Evolutionary conservation across 2,888 invertebrate genomes (phyloP), one percentile per base, ranked within the genome.

Genomic region (Aplocera efformata): DNA sequence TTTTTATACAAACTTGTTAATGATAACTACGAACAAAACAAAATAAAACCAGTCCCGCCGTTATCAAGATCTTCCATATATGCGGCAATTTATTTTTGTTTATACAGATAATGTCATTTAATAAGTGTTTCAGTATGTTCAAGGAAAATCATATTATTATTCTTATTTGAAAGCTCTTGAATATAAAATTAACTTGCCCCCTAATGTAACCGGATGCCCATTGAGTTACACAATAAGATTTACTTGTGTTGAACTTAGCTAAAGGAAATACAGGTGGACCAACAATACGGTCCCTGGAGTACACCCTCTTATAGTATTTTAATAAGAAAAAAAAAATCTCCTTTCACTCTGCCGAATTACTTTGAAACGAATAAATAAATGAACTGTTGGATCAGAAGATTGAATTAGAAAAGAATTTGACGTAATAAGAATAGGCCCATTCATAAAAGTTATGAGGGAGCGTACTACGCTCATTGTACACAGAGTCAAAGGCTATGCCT

Each of bases 331-430:
- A 81, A 79, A 75, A 69, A 57, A 50, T 40, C 58, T 56, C 58
- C 61, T 65, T 67, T 69, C 68, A 72, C 71, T 67, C 60, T 42
- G 63, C 63, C 56, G 74, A 79, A 82, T 82, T 81, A 82, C 80
- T 80, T 82, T 79, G 78, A 76, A 79, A 74, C 75, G 79, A 75
- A 79, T 78, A 80, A 81, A 83, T 83, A 80, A 83, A 81, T 75
- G 79, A 79, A 77, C 52, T 50, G 67, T 63, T 60, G 79, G 79
- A 76, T 82, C 72, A 78, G 67, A 61, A 73, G 75, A 81, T 83
- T 83, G 79, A 80, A 82, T 84, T 85, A 84, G 80, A 79, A 73
- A 75, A 75, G 73, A 79, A 80, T 82, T 71, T 72, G 71, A 65
- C 67, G 66, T 74, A 78, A 82, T 83, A 84, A 79, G 79, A 77